Conservation (phyloP, 2,797 vertebrate species). For the Tragelaphus eurycerus region DNA sequence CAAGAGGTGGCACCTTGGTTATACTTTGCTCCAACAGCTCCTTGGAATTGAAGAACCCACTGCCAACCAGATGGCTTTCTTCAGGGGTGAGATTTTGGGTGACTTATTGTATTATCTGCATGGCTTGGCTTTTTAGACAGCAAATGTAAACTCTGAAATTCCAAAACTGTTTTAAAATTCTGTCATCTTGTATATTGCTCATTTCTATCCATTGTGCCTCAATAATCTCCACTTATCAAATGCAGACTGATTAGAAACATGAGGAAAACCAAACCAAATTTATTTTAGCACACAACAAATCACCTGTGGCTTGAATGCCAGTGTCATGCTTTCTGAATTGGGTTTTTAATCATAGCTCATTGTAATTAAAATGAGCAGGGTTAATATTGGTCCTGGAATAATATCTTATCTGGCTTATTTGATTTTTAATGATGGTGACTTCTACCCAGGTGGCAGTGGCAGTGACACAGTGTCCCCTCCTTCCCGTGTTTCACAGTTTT, state of each 20-base stretch:
- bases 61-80: neutral
- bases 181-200: neutral
- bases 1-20: neutral
- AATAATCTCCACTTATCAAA: neutral
- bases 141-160: neutral
- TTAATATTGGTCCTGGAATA: neutral
- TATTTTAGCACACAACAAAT: neutral
- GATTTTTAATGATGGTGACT: neutral
- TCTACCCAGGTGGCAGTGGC: neutral
- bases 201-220: neutral
- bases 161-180: neutral
- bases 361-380: neutral
- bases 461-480: neutral
- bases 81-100: neutral
- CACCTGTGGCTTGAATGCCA: neutral
- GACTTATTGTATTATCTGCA: neutral
- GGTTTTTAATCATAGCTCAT: neutral
- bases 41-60: neutral
- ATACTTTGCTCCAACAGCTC: neutral
- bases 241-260: neutral
- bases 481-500: neutral
- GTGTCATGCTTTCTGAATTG: neutral
- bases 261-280: neutral
- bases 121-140: neutral
- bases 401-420: neutral